Evolutionary conservation across 2,797 vertebrate genomes (phyloP).

Genomic region (Mallotus villosus): DNA sequence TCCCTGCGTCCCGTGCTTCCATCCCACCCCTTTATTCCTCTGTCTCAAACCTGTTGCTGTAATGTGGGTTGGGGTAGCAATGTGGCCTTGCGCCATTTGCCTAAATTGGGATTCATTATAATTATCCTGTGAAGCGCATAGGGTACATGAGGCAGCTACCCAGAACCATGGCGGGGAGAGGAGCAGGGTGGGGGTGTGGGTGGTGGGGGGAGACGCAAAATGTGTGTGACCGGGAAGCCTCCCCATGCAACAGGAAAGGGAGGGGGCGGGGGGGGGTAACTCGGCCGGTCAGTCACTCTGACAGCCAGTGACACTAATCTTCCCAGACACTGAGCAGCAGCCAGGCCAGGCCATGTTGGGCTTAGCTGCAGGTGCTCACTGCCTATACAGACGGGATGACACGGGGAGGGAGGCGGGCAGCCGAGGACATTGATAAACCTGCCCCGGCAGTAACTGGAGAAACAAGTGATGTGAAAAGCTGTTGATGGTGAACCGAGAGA

Average conservation of each 20-base stretch:
- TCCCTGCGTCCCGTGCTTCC: no score
- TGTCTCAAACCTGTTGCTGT: no score
- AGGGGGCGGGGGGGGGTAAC: background rate
- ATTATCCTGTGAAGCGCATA: no score
- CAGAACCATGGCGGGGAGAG: no score
- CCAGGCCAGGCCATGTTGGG: constrained; percentile 45
- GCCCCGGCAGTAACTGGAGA: background rate
- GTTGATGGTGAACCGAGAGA: background rate
- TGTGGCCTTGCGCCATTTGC: no score
- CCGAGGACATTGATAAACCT: background rate
- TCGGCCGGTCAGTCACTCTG: constrained; percentile 7
- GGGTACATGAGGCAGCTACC: no score
- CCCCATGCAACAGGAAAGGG: background rate
- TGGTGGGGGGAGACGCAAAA: no score
- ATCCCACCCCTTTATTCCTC: no score
- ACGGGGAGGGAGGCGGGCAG: background rate
- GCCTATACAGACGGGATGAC: constrained; percentile 17
- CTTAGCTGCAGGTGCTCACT: constrained; percentile 33
- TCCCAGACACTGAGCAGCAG: constrained; percentile 9
- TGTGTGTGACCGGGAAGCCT: no score
- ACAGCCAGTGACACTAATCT: constrained; percentile 54
- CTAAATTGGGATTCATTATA: no score
- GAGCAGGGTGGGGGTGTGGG: no score
- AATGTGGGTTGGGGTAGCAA: no score
- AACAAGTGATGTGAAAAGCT: background rate